These are phyloP conservation scores for Lypha dubia DNA, from an alignment of 2,888 invertebrate species.

Conservation along the genomic window DNA sequence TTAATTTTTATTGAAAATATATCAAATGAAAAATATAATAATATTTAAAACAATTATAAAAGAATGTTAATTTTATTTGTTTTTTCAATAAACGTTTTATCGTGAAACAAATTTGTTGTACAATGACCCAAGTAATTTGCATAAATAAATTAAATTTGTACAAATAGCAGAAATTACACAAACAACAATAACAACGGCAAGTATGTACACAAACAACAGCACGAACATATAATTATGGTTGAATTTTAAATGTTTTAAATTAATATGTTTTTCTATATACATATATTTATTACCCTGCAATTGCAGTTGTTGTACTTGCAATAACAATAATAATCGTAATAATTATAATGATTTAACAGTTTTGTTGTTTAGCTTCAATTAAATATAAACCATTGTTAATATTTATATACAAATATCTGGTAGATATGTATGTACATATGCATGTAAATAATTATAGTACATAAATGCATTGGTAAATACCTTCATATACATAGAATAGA, in stretches of 20 bases:
- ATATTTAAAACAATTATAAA: conserved; percentile 48
- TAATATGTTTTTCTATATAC: conserved; percentile 11
- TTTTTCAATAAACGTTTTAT: conserved; percentile 50
- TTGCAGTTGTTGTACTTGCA: conserved; percentile 37
- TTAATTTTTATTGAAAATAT: conserved; percentile 22
- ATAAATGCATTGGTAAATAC: conserved; percentile 6
- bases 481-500: conserved; percentile 2
- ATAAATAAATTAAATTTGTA: conserved; percentile 62
- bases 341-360: conserved; percentile 62
- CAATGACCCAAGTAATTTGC: conserved; percentile 61
- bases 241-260: conserved; percentile 19
- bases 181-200: conserved; percentile 34
- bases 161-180: conserved; percentile 26
- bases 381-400: conserved; percentile 56
- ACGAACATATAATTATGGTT: conserved; percentile 53
- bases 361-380: conserved; percentile 64
- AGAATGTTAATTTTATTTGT: conserved; percentile 47
- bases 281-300: not conserved
- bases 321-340: conserved; percentile 55
- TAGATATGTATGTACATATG: not conserved
- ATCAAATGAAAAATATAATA: conserved; percentile 17
- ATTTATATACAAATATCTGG: conserved; percentile 23
- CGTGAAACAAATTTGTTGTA: conserved; percentile 56
- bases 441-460: not conserved
- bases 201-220: conserved; percentile 13